phyloP scores from a whole-genome alignment of 1,140 invertebrate genomes.

The Brachionus sp. region DNA sequence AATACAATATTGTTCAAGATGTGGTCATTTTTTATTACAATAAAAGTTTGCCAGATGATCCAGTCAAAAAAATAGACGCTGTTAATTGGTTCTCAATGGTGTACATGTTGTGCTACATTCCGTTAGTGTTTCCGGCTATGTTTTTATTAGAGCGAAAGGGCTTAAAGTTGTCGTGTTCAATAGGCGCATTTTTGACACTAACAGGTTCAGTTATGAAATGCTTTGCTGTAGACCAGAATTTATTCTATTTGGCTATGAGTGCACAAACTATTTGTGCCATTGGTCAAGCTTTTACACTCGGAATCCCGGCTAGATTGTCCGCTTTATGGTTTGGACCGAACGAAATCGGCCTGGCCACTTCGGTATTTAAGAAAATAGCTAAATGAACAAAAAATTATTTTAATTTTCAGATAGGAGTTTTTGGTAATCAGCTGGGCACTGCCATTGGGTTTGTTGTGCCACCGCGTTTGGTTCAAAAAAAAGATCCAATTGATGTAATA shows the following conservation, averaged over 20 bases:
- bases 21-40: slow-evolving; percentile 58
- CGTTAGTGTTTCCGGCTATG: slow-evolving; percentile 89
- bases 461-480: slow-evolving; percentile 70
- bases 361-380: slow-evolving; percentile 67
- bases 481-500: slow-evolving; percentile 48
- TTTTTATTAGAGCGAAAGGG: slow-evolving; percentile 84
- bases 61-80: slow-evolving; percentile 59
- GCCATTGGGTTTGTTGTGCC: slow-evolving; percentile 84
- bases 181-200: slow-evolving; percentile 78
- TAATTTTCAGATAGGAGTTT: slow-evolving; percentile 56
- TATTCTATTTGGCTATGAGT: slow-evolving; percentile 80
- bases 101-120: slow-evolving; percentile 93
- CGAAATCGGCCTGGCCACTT: slow-evolving; percentile 91
- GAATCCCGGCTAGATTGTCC: slow-evolving; percentile 83
- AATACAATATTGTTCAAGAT: slow-evolving; percentile 61
- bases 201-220: slow-evolving; percentile 90
- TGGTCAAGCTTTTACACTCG: slow-evolving; percentile 79
- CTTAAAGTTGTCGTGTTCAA: slow-evolving; percentile 74
- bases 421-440: slow-evolving; percentile 95
- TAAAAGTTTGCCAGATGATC: slow-evolving; percentile 52
- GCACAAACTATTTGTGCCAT: slow-evolving; percentile 83
- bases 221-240: slow-evolving; percentile 67
- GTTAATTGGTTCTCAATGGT: slow-evolving; percentile 95
- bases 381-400: not conserved
- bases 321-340: slow-evolving; percentile 91